Evolutionary conservation across 2,888 invertebrate genomes (phyloP).

Genomic region (Spatulosminthurus flaviceps): DNA sequence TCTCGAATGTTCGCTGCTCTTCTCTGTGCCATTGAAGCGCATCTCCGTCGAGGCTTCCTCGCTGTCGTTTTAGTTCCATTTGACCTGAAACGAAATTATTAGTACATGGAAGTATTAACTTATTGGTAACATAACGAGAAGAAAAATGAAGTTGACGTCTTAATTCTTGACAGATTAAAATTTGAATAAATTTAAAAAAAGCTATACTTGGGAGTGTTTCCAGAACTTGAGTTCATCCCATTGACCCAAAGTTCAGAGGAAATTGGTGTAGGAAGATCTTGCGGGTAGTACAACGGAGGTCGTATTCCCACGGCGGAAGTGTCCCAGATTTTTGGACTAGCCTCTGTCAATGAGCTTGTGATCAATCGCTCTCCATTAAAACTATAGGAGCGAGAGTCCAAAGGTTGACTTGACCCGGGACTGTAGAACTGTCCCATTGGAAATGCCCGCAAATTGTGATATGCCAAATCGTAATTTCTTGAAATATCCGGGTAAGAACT

Average conservation of each 20-base stretch:
- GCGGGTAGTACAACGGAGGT: neutral
- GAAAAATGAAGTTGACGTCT: no score
- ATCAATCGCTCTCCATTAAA: constrained; percentile 1
- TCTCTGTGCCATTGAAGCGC: constrained; percentile 89
- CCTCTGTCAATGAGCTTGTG: neutral
- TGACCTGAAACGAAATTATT: no score
- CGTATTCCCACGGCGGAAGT: neutral
- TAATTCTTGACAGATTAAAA: no score
- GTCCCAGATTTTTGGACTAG: neutral
- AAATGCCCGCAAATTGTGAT: constrained; percentile 56
- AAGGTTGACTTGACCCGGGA: constrained; percentile 12
- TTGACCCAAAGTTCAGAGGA: no score
- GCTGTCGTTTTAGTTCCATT: neutral
- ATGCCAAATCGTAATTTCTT: constrained; percentile 42
- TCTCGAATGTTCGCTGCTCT: constrained; percentile 93
- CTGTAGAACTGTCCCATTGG: constrained; percentile 63
- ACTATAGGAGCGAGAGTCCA: neutral
- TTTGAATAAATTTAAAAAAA: no score
- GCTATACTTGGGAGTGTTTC: no score
- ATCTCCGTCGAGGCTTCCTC: constrained; percentile 85
- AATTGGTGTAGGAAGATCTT: neutral
- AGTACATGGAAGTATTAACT: no score
- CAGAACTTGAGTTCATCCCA: no score
- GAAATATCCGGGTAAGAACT: no score
- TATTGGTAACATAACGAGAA: no score